These are phyloP conservation scores for Dromius quadrimaculatus DNA, from an alignment of 2,888 invertebrate genomes.

Conservation along the genomic window DNA sequence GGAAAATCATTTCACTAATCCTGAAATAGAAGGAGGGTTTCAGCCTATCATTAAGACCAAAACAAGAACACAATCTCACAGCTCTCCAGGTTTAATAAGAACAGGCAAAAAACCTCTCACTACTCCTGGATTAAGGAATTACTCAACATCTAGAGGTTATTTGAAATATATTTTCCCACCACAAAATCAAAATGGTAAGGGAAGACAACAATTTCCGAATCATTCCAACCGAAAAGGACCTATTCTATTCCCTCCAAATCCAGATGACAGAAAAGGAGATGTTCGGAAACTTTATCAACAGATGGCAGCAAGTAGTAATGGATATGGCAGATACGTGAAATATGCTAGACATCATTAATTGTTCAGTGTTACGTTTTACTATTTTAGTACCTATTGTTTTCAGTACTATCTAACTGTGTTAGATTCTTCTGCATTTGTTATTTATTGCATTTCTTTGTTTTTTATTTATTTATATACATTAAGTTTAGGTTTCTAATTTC, in stretches of 20 bases:
- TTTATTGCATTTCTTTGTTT: slow-evolving; percentile 27
- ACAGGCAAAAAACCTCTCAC: slow-evolving; percentile 64
- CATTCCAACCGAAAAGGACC: slow-evolving; percentile 45
- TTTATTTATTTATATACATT: slow-evolving; percentile 21
- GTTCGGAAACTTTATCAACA: slow-evolving; percentile 56
- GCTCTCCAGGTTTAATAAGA: slow-evolving; percentile 60
- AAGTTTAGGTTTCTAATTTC: too few species aligned
- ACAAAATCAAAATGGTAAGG: neutral
- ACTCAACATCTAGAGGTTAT: slow-evolving; percentile 58
- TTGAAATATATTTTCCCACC: slow-evolving; percentile 37
- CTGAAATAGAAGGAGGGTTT: slow-evolving; percentile 59
- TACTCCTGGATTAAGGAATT: slow-evolving; percentile 69
- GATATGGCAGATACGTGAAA: slow-evolving; percentile 58
- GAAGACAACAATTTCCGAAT: slow-evolving; percentile 14
- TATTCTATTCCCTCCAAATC: slow-evolving; percentile 40
- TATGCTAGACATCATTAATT: slow-evolving; percentile 52
- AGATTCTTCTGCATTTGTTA: slow-evolving; percentile 22
- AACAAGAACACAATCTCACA: slow-evolving; percentile 53
- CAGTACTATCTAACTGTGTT: slow-evolving; percentile 28
- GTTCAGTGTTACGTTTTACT: neutral
- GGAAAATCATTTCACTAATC: slow-evolving; percentile 52
- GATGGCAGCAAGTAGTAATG: slow-evolving; percentile 53
- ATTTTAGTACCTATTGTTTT: slow-evolving; percentile 6
- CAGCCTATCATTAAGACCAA: slow-evolving; percentile 58
- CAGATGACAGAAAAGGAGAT: slow-evolving; percentile 54